Base-by-base conservation (phyloP, 2,113 vertebrate species). In the Coptodon bakossiorum region DNA sequence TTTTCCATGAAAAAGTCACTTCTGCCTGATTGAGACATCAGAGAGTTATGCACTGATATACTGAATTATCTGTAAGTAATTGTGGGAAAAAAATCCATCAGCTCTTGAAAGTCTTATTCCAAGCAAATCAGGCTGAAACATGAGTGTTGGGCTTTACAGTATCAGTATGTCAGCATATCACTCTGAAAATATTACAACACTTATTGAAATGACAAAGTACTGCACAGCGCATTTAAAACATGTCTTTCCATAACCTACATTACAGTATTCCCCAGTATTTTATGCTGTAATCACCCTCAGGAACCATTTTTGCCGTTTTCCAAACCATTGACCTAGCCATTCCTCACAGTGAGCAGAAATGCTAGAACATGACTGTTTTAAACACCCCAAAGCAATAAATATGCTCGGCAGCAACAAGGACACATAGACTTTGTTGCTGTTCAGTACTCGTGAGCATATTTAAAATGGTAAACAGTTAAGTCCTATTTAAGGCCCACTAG, bases 251-350 rank as follows among this genome's bases (percentile, higher is more conserved):
- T 54, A 36, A 66, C 52, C 50, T 40, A 79, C 43, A 73, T 61
- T 82, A 81, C 29, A 84, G 59, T 73, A 59, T 71, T 86, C 83
- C 57, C 56, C 84, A 86, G 82, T 81, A 86, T 86, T 89, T 27
- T 80, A 83, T 83, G 53, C 63, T 73, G 17, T 56, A 56, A 84
- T 89, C 89, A 82, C 89, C 57, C 63, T 82, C 66, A 54, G 85
- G 86, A 76, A 88, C 86, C 91, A 52, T 89, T 89, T 88, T 5
- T 82, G 63, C 52, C 36, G 19, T 43, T 86, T 92, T 89, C 83
- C 89, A 91, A 88, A 81, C 66, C 89, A 89, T 2, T 91, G 87
- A 88, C 84, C 84, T 6, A 45, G 57, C 54, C 80, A 19, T 45
- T 89, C 81, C 86, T 87, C 80, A 63, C 84, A 85, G 71, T 63